These are phyloP conservation scores for Sceloporus undulatus DNA, from an alignment of 2,113 vertebrate genomes.

Conservation along the genomic window DNA sequence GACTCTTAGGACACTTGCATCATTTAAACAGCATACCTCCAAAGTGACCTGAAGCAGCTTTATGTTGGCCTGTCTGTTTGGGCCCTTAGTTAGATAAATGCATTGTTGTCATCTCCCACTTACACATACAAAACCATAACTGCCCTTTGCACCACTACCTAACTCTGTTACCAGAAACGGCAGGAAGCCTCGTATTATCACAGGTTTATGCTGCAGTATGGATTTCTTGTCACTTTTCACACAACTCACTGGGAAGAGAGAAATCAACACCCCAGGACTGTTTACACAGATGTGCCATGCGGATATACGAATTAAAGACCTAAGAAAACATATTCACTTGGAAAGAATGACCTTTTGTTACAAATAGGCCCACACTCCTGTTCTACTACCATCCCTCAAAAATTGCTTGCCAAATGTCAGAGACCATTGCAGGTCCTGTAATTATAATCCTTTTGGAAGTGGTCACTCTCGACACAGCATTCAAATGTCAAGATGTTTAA, in stretches of 20 bases:
- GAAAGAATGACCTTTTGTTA: background rate
- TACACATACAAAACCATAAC: too few relatives aligned
- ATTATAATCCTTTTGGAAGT: background rate
- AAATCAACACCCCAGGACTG: background rate
- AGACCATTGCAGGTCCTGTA: background rate
- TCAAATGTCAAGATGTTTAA: slow-evolving; percentile 11
- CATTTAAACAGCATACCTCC: too few relatives aligned
- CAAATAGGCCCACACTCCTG: background rate
- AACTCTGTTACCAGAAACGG: background rate
- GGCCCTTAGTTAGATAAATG: too few relatives aligned
- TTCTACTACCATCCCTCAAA: background rate
- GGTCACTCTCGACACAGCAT: background rate
- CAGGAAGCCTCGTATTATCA: accelerated
- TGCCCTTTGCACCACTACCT: background rate
- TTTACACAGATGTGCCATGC: background rate
- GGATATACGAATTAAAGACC: background rate
- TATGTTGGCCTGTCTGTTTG: too few relatives aligned
- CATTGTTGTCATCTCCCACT: too few relatives aligned
- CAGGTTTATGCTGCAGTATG: background rate
- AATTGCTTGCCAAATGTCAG: slow-evolving; percentile 11
- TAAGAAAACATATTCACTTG: background rate
- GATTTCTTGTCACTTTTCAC: background rate
- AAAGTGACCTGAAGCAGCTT: too few relatives aligned
- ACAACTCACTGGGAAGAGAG: background rate
- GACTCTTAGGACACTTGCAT: too few relatives aligned